Base-by-base conservation (phyloP, 2,888 invertebrate species). In the Yponomeuta plumbellus region DNA sequence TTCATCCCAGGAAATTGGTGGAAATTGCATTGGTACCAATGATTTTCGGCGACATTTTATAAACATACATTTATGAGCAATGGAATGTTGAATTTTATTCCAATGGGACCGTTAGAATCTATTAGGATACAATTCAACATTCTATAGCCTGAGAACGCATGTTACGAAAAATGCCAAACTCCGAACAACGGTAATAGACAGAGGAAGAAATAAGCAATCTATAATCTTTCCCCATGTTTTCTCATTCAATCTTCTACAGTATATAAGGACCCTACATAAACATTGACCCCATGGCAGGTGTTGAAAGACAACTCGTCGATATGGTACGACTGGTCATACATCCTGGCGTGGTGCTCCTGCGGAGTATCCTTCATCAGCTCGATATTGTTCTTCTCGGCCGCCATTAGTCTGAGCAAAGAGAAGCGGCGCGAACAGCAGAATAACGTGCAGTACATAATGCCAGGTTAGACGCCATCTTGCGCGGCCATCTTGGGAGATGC, bases 401-500 rank as follows among this genome's bases (percentile, higher is more conserved):
- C 96, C 71, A 93, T 95, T 81, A 96, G 96, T 85, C 92, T 96
- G 75, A 93, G 94, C 81, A 94, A 93, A 85, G 96, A 96, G 86
- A 94, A 94, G 76, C 94, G 94, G 71, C 93, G 93, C 74, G 95
- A 95, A 80, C 93, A 93, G 74, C 93, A 93, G 79, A 93, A 95
- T 81, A 96, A 96, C 86, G 95, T 96, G 92, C 96, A 96, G 88
- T 97, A 96, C 93, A 95, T 96, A 80, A 96, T 96, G 96, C 96
- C 96, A 95, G 96, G 96, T 96, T 92, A 92, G 91, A 80, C 84
- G 44, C 44, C 44, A 52, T 52, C 44, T 52, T 52, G 44, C 44
- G 44, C 44, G 17, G 87, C 85, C 84, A 83, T 83, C 63, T 80
- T 79, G 78, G 67, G 67, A 67, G 70, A 66, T 64, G 71, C 26